Conservation (phyloP, 2,797 vertebrate genomes). For the Sebastes itinus region DNA sequence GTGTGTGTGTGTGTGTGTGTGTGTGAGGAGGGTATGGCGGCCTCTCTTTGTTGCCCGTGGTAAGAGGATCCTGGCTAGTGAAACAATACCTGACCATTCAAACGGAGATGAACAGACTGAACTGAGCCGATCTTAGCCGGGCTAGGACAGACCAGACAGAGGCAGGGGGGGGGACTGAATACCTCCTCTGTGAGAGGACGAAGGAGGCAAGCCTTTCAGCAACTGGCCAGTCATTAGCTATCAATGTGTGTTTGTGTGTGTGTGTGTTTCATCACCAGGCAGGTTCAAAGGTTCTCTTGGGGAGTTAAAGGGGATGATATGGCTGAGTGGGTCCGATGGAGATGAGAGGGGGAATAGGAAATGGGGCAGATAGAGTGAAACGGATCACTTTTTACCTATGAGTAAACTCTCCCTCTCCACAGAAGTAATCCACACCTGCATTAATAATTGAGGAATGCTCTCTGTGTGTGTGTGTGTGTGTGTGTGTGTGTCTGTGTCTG, state of each 20-base stretch:
- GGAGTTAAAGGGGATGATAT: conserved; percentile 31
- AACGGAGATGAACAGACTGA: conserved; percentile 62
- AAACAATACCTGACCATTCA: conserved; percentile 82
- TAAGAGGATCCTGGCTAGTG: conserved; percentile 75
- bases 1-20: conserved; percentile 15
- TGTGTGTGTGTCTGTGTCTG: background rate
- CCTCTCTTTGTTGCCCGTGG: conserved; percentile 65
- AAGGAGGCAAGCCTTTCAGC: conserved; percentile 47
- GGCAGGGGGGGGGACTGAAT: conserved; percentile 41
- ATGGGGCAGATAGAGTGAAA: conserved; percentile 57
- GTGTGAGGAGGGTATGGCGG: conserved; percentile 17
- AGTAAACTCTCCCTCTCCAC: conserved; percentile 70
- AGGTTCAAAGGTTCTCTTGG: conserved; percentile 42
- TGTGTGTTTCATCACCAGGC: conserved; percentile 24
- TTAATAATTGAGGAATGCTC: conserved; percentile 73
- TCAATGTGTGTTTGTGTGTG: conserved; percentile 38
- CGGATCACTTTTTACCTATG: conserved; percentile 59
- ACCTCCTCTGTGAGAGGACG: conserved; percentile 56
- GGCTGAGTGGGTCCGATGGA: conserved; percentile 46
- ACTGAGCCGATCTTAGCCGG: conserved; percentile 49
- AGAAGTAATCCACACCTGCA: conserved; percentile 72
- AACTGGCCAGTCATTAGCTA: conserved; percentile 43
- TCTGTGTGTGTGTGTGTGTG: background rate
- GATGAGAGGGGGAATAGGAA: conserved; percentile 60
- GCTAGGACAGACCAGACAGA: conserved; percentile 44